Conservation (phyloP, 2,888 invertebrate genomes). For the Thalpophila matura region DNA sequence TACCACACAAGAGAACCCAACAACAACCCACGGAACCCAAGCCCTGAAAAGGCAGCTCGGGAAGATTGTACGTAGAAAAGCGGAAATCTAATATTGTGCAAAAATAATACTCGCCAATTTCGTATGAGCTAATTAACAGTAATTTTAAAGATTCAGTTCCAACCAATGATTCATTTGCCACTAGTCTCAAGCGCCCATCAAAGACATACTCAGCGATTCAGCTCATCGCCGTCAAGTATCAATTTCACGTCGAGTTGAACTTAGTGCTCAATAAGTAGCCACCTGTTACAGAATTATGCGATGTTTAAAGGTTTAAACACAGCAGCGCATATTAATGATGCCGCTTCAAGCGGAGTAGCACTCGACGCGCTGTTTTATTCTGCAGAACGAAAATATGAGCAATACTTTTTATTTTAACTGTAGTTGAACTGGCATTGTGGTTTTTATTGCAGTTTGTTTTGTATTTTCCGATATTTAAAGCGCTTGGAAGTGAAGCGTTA, state of each 20-base stretch:
- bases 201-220: slow-evolving; percentile 11
- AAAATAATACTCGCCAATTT: too few relatives aligned
- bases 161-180: slow-evolving; percentile 14
- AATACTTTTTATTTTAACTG: slow-evolving; percentile 32
- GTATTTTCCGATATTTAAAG: slow-evolving; percentile 12
- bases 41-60: not conserved
- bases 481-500: not conserved
- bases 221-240: slow-evolving; percentile 47
- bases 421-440: slow-evolving; percentile 23
- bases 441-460: slow-evolving; percentile 25
- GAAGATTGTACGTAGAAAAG: too few relatives aligned
- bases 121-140: too few relatives aligned
- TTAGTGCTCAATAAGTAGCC: slow-evolving; percentile 54
- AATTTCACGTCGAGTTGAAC: slow-evolving; percentile 42
- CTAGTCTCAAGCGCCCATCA: not conserved
- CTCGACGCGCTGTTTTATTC: slow-evolving; percentile 40
- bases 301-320: slow-evolving; percentile 39
- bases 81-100: too few relatives aligned
- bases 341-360: slow-evolving; percentile 32
- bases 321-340: slow-evolving; percentile 49
- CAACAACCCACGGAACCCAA: not conserved
- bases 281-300: slow-evolving; percentile 53
- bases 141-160: too few relatives aligned
- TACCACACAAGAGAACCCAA: slow-evolving; percentile 15
- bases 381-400: slow-evolving; percentile 40